phyloP scores from a whole-genome alignment of 2,888 invertebrate genomes.

The Meteorus cinctellus region DNA sequence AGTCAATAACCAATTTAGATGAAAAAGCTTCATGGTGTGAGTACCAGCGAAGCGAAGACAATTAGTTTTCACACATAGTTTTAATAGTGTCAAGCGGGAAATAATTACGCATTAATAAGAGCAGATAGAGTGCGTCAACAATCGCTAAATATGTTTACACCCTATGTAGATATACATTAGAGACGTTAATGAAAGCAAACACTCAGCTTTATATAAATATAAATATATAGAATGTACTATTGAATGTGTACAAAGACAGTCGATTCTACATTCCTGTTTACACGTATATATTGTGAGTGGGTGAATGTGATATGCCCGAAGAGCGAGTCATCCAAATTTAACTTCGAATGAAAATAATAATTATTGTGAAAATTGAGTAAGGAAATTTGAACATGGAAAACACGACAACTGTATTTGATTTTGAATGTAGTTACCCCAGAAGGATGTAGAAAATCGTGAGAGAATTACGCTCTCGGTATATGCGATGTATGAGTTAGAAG shows the following conservation, averaged over 20 bases:
- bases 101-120: neutral
- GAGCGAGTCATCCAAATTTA: neutral
- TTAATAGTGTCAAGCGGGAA: neutral
- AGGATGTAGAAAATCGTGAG: slow-evolving; percentile 36
- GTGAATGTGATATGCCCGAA: neutral
- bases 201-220: slow-evolving; percentile 21
- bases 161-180: slow-evolving; percentile 33
- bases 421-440: slow-evolving; percentile 9
- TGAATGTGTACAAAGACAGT: neutral
- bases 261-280: neutral
- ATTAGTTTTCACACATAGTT: neutral
- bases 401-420: too few relatives aligned
- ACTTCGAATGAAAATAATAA: too few relatives aligned
- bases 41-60: too few relatives aligned
- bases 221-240: neutral
- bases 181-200: slow-evolving; percentile 52
- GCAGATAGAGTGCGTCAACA: neutral
- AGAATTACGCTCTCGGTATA: slow-evolving; percentile 28
- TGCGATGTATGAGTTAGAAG: neutral
- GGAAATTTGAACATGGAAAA: too few relatives aligned
- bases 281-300: neutral
- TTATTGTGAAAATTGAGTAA: too few relatives aligned
- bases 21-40: too few relatives aligned
- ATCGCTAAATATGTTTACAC: slow-evolving; percentile 3
- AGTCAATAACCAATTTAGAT: too few relatives aligned